These are phyloP conservation scores for Sinhomidia bicolor DNA, from an alignment of 2,888 invertebrate genomes.

Conservation along the genomic window DNA sequence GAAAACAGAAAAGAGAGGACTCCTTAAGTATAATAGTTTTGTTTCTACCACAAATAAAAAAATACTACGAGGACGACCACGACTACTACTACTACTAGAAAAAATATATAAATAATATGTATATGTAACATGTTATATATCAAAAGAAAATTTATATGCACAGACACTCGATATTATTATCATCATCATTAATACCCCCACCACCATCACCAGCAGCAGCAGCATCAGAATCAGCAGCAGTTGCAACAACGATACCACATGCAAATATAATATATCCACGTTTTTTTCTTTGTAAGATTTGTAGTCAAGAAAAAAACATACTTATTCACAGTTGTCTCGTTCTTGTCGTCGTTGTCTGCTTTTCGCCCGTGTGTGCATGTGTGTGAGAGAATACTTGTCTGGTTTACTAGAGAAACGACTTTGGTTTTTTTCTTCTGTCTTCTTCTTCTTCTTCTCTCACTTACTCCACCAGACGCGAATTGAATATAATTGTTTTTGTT, in stretches of 20 bases:
- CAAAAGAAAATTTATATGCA: constrained; percentile 19
- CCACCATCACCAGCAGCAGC: constrained; percentile 14
- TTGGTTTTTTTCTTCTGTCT: constrained; percentile 5
- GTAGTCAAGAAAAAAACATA: constrained; percentile 30
- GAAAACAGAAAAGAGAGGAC: constrained; percentile 45
- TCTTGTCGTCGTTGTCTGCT: constrained; percentile 62
- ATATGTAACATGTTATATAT: constrained; percentile 20
- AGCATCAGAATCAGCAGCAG: no score
- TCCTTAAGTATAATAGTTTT: neutral
- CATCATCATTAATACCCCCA: constrained; percentile 39
- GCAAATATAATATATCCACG: no score
- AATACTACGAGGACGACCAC: neutral
- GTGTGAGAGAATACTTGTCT: constrained; percentile 54
- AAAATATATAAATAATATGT: neutral
- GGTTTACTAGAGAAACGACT: constrained; percentile 50
- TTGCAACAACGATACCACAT: constrained; percentile 5
- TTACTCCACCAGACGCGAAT: constrained; percentile 1
- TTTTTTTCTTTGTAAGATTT: constrained; percentile 44
- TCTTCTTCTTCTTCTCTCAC: neutral
- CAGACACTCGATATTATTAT: constrained; percentile 48
- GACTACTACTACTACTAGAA: neutral
- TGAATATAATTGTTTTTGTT: constrained; percentile 1
- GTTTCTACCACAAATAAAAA: constrained; percentile 16
- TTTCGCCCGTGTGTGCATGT: neutral
- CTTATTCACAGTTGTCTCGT: constrained; percentile 65